These are phyloP conservation scores for Mycteria americana DNA, from an alignment of 2,797 vertebrate species.

Conservation along the genomic window DNA sequence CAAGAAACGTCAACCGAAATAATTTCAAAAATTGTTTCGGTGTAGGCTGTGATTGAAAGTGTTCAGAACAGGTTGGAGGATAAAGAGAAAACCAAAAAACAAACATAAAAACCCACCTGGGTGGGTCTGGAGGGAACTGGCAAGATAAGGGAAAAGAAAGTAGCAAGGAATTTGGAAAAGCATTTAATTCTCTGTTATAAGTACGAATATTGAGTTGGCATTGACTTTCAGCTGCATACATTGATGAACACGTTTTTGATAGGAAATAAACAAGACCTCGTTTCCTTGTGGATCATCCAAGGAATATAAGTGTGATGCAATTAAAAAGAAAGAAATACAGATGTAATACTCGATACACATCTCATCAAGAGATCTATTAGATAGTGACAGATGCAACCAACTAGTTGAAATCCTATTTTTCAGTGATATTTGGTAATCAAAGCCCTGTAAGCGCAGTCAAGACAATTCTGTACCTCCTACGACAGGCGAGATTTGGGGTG, in stretches of 20 bases:
- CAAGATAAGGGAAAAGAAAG: neutral
- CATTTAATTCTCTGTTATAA: neutral
- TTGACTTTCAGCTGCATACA: neutral
- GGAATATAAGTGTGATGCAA: neutral
- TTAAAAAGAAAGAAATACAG: neutral
- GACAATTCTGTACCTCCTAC: neutral
- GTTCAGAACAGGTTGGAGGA: neutral
- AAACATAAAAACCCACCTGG: neutral
- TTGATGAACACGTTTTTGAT: neutral
- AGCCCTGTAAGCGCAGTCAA: neutral
- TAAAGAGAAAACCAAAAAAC: neutral
- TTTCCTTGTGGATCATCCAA: neutral
- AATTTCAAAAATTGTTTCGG: neutral
- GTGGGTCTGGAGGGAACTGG: neutral
- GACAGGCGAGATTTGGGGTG: rapidly evolving
- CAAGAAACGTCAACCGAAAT: neutral
- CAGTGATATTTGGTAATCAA: neutral
- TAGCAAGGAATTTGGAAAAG: neutral
- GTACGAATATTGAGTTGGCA: neutral
- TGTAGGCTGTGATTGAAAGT: neutral
- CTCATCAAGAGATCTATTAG: neutral
- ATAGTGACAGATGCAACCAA: neutral
- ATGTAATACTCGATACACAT: neutral
- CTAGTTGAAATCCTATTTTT: neutral
- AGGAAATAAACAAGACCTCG: neutral